Evolutionary conservation across 2,888 invertebrate species (phyloP), one percentile per base, ranked within the genome.

Genomic region (Caenorhabditis sinica): DNA sequence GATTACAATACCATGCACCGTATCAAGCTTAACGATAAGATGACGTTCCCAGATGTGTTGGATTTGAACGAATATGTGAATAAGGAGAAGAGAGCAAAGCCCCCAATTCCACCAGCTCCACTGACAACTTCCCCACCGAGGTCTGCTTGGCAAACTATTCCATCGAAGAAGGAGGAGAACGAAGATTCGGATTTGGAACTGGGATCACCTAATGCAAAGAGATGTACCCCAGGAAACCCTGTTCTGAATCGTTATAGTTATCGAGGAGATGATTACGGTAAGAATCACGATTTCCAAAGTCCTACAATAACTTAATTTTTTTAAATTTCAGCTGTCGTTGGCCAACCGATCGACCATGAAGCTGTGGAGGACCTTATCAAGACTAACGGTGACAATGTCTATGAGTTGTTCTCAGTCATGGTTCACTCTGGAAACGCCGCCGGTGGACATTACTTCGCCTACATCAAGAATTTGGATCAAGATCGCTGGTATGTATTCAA

Each of bases 401-500:
- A 97, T 93, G 96, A 97, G 93, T 93, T 97, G 45, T 97, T 96
- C 93, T 96, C 96, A 23, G 96, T 97, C 87, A 96, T 97, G 96
- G 96, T 97, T 79, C 97, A 97, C 93, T 96, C 96, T 30, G 97
- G 97, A 15, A 96, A 96, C 93, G 96, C 96, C 0, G 95, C 95
- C 23, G 96, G 96, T 30, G 97, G 97, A 0, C 97, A 97, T 93
- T 97, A 97, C 93, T 97, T 96, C 93, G 96, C 96, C 1, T 96
- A 96, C 92, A 96, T 97, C 83, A 96, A 96, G 94, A 94, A 94
- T 81, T 92, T 94, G 89, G 93, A 93, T 79, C 93, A 94, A 90
- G 95, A 95, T 82, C 95, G 95, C 89, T 97, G 96, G 96, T 95
- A 95, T 93, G 96, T 96, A 92, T 97, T 96, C 93, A 96, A 97